These are phyloP conservation scores for Mormyrus hasselquistii DNA, from an alignment of 2,797 vertebrate genomes.

Conservation along the genomic window DNA sequence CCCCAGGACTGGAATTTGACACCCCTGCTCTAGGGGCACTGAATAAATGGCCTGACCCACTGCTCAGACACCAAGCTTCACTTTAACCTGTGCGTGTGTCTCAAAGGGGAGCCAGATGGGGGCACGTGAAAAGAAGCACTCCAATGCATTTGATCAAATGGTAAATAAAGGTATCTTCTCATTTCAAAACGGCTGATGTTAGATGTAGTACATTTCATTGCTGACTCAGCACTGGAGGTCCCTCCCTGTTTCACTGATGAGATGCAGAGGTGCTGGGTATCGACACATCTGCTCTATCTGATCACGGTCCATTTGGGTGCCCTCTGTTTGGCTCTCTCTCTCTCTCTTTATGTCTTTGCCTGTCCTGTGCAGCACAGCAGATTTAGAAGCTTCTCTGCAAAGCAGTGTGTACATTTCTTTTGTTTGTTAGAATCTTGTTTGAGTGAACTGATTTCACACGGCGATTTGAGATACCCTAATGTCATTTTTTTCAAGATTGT, in stretches of 20 bases:
- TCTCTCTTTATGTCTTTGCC: neutral
- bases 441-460: neutral
- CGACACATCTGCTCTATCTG: constrained; percentile 22
- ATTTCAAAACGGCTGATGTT: neutral
- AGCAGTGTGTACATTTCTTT: neutral
- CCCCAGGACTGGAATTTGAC: neutral
- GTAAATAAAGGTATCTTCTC: neutral
- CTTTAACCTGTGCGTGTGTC: neutral
- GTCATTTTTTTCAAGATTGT: neutral
- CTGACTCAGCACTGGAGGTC: neutral
- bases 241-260: neutral
- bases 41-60: neutral
- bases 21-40: neutral
- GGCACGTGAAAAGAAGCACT: neutral
- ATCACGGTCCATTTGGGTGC: constrained; percentile 16
- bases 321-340: neutral
- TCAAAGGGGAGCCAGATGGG: neutral
- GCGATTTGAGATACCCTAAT: neutral
- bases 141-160: neutral
- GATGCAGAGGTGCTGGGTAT: neutral
- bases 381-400: neutral
- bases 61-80: neutral
- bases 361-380: neutral
- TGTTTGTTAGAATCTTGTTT: neutral
- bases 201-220: constrained; percentile 19